Evolutionary conservation across 2,888 invertebrate species (phyloP), one percentile per base, ranked within the genome.

Genomic region (Tinea semifulvella): DNA sequence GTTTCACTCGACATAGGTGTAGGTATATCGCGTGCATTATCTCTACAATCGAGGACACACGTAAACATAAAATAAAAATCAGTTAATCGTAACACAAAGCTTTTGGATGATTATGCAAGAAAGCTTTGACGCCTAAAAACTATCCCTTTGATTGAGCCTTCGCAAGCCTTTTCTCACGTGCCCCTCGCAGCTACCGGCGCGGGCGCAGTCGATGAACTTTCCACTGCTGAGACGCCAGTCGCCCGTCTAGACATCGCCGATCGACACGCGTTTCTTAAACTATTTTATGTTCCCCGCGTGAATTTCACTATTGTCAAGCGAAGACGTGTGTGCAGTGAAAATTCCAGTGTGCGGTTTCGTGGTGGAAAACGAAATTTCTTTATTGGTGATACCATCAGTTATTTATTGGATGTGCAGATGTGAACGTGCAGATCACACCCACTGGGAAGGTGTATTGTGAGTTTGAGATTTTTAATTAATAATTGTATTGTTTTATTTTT

Each of bases 161-260:
- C 16, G 16, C 36, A 36, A 31, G 36, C n/a, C 2, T 36, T 18
- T 36, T 36, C 36, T 36, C 36, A 36, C 36, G 36, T 18, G 36
- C 16, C 17, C 36, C 36, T 18, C 36, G 18, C 18, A 7, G 17
- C 36, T 18, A 16, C 36, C 17, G 17, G 35, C 17, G 17, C 36
- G 18, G 36, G 17, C 17, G 27, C 14, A 14, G 14, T 36, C 44
- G 44, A 44, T 44, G 44, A 44, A 44, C 44, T 44, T 44, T 44
- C 44, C 44, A 44, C 44, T 44, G n/a, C 19, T 44, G 20, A 39
- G 26, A 25, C 25, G 42, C 27, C 42, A 25, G 42, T 26, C 16
- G 14, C 22, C 11, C 26, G 4, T 5, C 42, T 16, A 26, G 17
- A 8, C 42, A 26, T 13, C 4, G 42, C 2, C 3, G 16, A 18